Conservation (phyloP, 92 coral and sea anemone species). For the Phenganax marumi region DNA sequence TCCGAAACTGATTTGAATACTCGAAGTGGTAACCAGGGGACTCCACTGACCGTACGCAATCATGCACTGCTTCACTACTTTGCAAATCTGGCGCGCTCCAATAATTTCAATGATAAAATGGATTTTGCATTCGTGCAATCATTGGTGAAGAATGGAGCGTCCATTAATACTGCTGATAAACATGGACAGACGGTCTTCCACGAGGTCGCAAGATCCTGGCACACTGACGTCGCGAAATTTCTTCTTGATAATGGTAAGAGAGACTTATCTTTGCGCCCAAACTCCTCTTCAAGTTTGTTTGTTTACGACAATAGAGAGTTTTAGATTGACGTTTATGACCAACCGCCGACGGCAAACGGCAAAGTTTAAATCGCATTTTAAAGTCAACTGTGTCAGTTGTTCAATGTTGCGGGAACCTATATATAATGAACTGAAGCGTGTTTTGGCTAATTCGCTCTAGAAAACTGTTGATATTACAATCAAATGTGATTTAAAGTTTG, state of each 20-base stretch:
- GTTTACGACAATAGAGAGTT: background rate
- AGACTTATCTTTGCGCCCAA: background rate
- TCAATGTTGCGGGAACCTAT: too few relatives aligned
- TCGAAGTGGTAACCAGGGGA: background rate
- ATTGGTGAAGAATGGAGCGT: constrained; percentile 81
- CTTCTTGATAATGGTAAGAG: constrained; percentile 79
- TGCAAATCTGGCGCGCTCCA: constrained; percentile 77
- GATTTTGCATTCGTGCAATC: constrained; percentile 90
- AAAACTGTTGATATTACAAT: too few relatives aligned
- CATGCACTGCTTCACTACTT: constrained; percentile 87
- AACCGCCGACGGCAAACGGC: too few relatives aligned
- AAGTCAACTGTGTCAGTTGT: too few relatives aligned
- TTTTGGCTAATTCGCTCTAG: too few relatives aligned
- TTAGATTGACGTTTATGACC: too few relatives aligned
- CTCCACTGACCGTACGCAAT: constrained; percentile 73
- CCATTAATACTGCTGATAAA: constrained; percentile 75
- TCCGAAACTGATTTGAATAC: constrained; percentile 12
- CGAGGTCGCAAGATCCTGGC: constrained; percentile 96
- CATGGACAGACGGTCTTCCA: constrained; percentile 92
- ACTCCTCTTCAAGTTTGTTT: too few relatives aligned
- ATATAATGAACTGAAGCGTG: too few relatives aligned
- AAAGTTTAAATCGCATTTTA: too few relatives aligned
- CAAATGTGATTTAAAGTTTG: too few relatives aligned
- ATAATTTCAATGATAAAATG: constrained; percentile 72
- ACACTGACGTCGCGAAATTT: constrained; percentile 76